phyloP scores from a whole-genome alignment of 1,140 invertebrate species.

The Babylonia areolata region DNA sequence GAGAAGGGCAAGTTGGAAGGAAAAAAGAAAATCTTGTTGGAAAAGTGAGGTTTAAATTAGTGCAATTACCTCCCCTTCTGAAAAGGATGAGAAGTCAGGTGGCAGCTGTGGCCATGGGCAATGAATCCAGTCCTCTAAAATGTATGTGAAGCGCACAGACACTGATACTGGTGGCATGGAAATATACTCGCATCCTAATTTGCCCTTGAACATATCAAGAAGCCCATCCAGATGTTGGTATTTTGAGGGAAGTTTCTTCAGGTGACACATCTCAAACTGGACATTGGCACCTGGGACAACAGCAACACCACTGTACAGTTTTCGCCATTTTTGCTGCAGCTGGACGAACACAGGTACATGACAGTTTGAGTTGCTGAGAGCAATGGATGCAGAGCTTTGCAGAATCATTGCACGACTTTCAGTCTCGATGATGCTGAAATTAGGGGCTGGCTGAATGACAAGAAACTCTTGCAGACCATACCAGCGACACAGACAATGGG shows the following conservation, averaged over 20 bases:
- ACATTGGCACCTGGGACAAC: conserved; percentile 85
- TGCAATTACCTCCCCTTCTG: conserved; percentile 79
- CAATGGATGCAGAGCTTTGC: conserved; percentile 89
- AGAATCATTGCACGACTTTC: conserved; percentile 90
- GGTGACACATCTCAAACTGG: conserved; percentile 92
- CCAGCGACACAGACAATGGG: conserved; percentile 77
- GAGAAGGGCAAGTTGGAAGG: too few relatives aligned
- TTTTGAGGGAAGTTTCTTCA: conserved; percentile 87
- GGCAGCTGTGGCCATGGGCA: conserved; percentile 82
- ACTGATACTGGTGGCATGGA: conserved; percentile 81
- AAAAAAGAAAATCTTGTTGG: too few relatives aligned
- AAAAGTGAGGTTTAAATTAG: too few relatives aligned
- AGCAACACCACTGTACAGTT: conserved; percentile 85
- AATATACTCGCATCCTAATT: conserved; percentile 72
- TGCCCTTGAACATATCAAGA: conserved; percentile 76
- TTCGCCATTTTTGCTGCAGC: conserved; percentile 85
- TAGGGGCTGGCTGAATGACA: conserved; percentile 81
- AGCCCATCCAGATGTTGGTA: conserved; percentile 87
- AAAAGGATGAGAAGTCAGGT: conserved; percentile 83
- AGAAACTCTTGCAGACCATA: conserved; percentile 91
- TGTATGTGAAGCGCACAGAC: conserved; percentile 89
- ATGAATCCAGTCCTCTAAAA: conserved; percentile 83
- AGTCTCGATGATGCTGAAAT: conserved; percentile 80
- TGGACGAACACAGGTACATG: conserved; percentile 92
- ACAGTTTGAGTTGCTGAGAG: conserved; percentile 88